Evolutionary conservation across 2,888 invertebrate species (phyloP).

Genomic region (Protonemura montana): DNA sequence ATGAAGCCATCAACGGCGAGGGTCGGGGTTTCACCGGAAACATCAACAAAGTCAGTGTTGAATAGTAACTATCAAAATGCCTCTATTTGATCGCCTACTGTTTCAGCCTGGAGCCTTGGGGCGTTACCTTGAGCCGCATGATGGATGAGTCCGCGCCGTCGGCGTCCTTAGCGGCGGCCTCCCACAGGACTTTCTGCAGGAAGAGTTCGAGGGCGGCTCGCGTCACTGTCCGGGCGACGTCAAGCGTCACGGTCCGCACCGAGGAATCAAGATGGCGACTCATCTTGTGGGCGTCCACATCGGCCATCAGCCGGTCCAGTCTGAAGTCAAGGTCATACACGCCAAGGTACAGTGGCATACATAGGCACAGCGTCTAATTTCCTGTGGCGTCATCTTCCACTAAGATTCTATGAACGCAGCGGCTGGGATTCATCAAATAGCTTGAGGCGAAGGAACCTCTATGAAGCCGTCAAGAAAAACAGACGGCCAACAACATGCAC

Average conservation of each 20-base stretch:
- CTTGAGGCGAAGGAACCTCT: background rate
- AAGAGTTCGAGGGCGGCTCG: slow-evolving; percentile 53
- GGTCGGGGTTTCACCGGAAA: background rate
- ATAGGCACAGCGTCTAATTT: too few relatives aligned
- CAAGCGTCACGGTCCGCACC: slow-evolving; percentile 54
- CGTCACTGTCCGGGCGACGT: slow-evolving; percentile 50
- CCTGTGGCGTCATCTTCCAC: too few relatives aligned
- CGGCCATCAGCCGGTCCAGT: slow-evolving; percentile 48
- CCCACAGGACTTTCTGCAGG: slow-evolving; percentile 54
- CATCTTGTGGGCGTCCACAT: slow-evolving; percentile 47
- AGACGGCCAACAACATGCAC: background rate
- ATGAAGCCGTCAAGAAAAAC: background rate
- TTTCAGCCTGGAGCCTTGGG: too few relatives aligned
- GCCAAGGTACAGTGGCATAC: too few relatives aligned
- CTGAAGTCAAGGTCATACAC: slow-evolving; percentile 42
- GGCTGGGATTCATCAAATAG: background rate
- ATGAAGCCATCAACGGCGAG: background rate
- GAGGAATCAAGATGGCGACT: slow-evolving; percentile 51
- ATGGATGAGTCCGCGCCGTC: slow-evolving; percentile 51
- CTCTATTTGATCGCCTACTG: too few relatives aligned
- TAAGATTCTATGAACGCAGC: background rate
- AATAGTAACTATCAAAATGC: background rate
- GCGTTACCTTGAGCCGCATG: slow-evolving; percentile 54
- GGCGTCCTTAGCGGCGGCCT: slow-evolving; percentile 50
- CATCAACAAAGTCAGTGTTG: background rate